A percentile compares a stretch with the other conserved stretches of the same genome.
Conservation (phyloP, 2,797 vertebrate species). For the Australoheros facetus region DNA sequence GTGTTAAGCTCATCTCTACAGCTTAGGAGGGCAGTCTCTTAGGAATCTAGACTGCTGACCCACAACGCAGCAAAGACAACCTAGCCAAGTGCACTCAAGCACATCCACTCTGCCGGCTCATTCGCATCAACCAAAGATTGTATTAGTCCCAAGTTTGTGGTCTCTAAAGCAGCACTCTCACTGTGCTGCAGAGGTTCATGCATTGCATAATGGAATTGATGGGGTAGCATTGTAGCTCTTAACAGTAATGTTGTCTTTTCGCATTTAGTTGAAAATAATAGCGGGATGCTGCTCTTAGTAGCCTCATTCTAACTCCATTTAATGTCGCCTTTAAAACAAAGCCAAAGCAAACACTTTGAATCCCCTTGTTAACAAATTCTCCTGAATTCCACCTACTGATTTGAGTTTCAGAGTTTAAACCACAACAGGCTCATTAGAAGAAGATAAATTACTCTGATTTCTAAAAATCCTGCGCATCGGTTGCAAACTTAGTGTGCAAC, state of each 20-base stretch:
- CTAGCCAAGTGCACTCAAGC: conserved; percentile 66
- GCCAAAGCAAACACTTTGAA: not conserved
- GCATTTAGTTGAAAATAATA: conserved; percentile 35
- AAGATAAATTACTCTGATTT: conserved; percentile 2
- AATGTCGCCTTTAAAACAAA: conserved; percentile 14
- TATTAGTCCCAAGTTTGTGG: conserved; percentile 69
- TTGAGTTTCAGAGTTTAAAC: conserved; percentile 3
- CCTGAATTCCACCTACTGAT: conserved; percentile 2
- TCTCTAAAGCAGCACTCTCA: conserved; percentile 62
- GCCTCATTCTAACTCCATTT: conserved; percentile 17
- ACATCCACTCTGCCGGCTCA: conserved; percentile 60
- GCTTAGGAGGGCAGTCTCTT: conserved; percentile 70
- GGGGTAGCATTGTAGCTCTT: conserved; percentile 33
- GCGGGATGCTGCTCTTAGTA: conserved; percentile 4
- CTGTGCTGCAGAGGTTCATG: conserved; percentile 33
- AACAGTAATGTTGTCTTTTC: conserved; percentile 41
- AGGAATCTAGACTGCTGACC: conserved; percentile 71
- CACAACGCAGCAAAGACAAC: conserved; percentile 61
- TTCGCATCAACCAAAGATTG: conserved; percentile 68
- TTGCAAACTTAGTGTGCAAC: not conserved
- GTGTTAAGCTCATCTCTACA: conserved; percentile 75
- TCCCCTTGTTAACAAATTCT: not conserved
- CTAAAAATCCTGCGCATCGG: conserved; percentile 1
- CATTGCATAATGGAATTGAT: conserved; percentile 59
- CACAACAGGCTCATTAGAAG: conserved; percentile 1